These are phyloP conservation scores for Sphaerodactylus townsendi DNA, from an alignment of 2,113 vertebrate genomes.

Conservation along the genomic window DNA sequence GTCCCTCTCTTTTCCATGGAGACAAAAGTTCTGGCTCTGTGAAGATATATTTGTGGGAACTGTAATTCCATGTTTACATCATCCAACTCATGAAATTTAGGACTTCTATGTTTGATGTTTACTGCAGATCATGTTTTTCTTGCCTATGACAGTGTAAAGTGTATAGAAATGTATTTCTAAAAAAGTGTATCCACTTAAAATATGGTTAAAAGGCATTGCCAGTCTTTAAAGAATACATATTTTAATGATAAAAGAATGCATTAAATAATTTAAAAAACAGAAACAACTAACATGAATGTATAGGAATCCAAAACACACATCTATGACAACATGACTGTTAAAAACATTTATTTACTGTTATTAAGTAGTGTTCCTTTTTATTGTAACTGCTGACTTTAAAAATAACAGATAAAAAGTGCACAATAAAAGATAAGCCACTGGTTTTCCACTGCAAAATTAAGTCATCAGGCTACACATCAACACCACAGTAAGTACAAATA, in stretches of 20 bases:
- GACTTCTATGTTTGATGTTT: too few species aligned
- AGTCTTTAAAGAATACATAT: too few species aligned
- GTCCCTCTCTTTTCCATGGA: background rate
- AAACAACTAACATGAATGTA: too few species aligned
- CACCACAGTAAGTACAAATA: constrained; percentile 76
- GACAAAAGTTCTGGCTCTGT: background rate
- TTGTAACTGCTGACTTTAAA: constrained; percentile 1
- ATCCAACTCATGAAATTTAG: too few species aligned
- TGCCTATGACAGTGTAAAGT: background rate
- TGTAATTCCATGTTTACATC: background rate
- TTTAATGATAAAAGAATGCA: too few species aligned
- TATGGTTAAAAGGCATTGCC: background rate
- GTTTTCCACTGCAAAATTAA: constrained; percentile 86
- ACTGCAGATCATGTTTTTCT: background rate
- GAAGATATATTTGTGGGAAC: background rate
- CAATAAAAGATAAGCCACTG: constrained; percentile 77
- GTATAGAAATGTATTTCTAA: background rate
- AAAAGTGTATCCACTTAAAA: background rate
- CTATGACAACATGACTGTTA: background rate
- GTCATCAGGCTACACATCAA: constrained; percentile 84
- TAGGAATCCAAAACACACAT: background rate
- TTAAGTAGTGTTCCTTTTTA: background rate
- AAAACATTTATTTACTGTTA: background rate
- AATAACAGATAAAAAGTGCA: constrained; percentile 52
- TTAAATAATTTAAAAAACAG: too few species aligned